Evolutionary conservation across 1,140 invertebrate species (phyloP), one percentile per base, ranked within the genome.

Genomic region (Aphelinus atriplicis): DNA sequence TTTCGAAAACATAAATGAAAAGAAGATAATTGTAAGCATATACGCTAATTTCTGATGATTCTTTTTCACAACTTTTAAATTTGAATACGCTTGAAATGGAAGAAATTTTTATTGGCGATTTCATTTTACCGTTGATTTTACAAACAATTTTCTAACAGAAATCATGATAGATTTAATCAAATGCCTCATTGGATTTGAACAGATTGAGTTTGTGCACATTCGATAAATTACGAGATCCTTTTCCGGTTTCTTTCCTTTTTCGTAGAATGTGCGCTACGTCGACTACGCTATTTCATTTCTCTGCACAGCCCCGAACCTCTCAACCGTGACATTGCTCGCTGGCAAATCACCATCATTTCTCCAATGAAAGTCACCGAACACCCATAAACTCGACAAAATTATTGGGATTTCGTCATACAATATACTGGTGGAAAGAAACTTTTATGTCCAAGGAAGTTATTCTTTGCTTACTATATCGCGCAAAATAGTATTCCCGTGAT

Each of bases 331-430:
- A 75, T 70, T 64, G 67, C 67, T 75, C 47, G 62, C 70, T 75
- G 60, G 67, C 73, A 75, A 75, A 75, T 75, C 73, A 75, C 73
- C 73, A 51, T 70, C 67, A 7, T 70, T 58, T 75, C 67, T 61
- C 61, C 50, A 70, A 75, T 65, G 50, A 70, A 70, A 70, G 66
- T 70, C 73, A 70, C 45, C 46, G 47, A 3, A 9, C 46, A 43
- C 58, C 45, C 60, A 74, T 74, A 68, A 74, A 74, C 65, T 67
- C 47, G 51, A 10, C 26, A 69, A 56, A 74, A 74, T 63, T 69
- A 55, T 69, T 56, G 60, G 53, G 42, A 56, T 50, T 65, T 55
- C 63, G 55, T 26, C 68, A 61, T 70, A 62, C 58, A 62, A 70
- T 70, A 58, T 61, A 53, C 55, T 53, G 1, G 10, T 26, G 26